Base-by-base conservation (phyloP, 2,113 vertebrate species). In the Dryoscopus gambensis region DNA sequence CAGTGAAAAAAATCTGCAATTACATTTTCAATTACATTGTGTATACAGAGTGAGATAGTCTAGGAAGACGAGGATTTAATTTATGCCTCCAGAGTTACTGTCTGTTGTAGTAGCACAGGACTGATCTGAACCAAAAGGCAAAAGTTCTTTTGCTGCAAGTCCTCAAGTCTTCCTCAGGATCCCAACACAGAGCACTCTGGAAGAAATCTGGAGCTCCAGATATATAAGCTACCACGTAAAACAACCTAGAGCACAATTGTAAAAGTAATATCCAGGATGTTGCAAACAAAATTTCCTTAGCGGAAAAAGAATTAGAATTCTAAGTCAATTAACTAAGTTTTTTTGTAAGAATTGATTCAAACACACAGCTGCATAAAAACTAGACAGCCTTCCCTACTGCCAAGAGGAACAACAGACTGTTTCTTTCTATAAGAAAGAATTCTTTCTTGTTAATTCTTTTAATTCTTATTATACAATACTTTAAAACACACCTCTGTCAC, bases 221-320 rank as follows among this genome's bases (percentile, higher is more conserved):
- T 28, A 4, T 13, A 35, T 3, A 67, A 67, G 22, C 5, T 28
- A 71, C 2, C 52, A 52, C 0, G 0, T 27, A 27, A 53, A 71
- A 37, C 42, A 76, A 47, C 24, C 40, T 15, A 46, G 4, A 73
- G 55, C 31, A 73, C 49, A 84, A 40, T 7, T 44, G 27, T 53
- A 69, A 28, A 65, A 87, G 40, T 37, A 74, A 77, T 15, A 87
- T 17, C 20, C 52, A 70, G 25, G 17, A 86, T 31, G 52, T 21
- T 30, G 8, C 33, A 59, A 35, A 22, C 22, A 53, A 22, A 40
- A 35, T 35, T 39, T 81, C 40, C 39, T 53, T 39, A n/a, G 15
- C 63, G 84, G 20, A 89, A 85, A 73, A 68, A 31, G 9, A 81
- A 59, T 30, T 13, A 40, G 39, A 78, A 25, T 35, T 77, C 11